Evolutionary conservation across 2,797 vertebrate genomes (phyloP).

Genomic region (Sternarchorhynchus goeldii): DNA sequence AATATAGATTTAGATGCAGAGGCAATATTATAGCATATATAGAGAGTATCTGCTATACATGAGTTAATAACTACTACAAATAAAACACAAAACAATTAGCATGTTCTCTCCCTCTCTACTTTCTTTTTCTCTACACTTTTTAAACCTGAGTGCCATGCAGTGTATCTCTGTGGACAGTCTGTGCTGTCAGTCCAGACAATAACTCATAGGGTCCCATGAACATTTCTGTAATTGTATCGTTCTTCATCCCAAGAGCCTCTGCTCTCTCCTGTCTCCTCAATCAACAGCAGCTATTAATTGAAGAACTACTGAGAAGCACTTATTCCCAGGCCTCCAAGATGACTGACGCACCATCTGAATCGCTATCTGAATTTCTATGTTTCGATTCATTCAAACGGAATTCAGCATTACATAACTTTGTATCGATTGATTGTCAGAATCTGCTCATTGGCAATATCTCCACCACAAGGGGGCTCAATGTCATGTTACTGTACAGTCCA

Average conservation of each 20-base stretch:
- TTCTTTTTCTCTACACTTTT: conserved; percentile 1
- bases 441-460: conserved; percentile 5
- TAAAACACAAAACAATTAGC: neutral
- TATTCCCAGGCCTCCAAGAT: conserved; percentile 15
- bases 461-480: conserved; percentile 27
- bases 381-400: conserved; percentile 12
- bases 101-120: neutral
- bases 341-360: conserved; percentile 24
- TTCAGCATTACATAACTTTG: neutral
- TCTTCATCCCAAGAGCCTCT: conserved; percentile 64
- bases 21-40: neutral
- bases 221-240: conserved; percentile 72
- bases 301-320: conserved; percentile 43
- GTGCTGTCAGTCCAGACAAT: conserved; percentile 64
- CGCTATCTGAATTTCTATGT: neutral
- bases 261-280: conserved; percentile 51
- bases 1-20: too few species aligned
- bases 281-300: conserved; percentile 60
- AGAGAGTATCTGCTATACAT: neutral
- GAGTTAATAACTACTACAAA: conserved; percentile 10
- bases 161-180: conserved; percentile 60
- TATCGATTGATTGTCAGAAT: neutral
- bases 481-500: conserved; percentile 13
- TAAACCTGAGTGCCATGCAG: conserved; percentile 49
- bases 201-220: conserved; percentile 72